Conservation (phyloP, 2,888 invertebrate species). For the Cacoxenus indagator region DNA sequence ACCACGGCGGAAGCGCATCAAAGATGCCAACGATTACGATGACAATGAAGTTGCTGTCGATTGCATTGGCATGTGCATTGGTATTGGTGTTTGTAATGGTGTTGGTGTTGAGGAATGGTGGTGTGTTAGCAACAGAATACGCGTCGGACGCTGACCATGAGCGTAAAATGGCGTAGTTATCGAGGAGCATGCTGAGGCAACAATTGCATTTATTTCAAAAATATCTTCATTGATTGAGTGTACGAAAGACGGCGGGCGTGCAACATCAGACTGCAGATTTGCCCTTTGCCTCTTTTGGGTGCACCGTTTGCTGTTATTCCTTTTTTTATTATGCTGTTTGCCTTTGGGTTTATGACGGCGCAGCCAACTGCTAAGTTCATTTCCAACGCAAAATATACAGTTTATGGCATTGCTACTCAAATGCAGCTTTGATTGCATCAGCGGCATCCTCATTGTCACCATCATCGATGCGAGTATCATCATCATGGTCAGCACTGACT, state of each 20-base stretch:
- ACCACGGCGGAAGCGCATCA: neutral
- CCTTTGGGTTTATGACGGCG: no score
- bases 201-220: conserved; percentile 19
- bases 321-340: neutral
- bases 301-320: neutral
- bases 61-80: neutral
- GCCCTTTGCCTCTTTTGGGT: neutral
- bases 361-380: no score
- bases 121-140: neutral
- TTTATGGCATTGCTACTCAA: neutral
- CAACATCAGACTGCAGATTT: no score
- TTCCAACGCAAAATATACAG: no score
- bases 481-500: neutral
- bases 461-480: neutral
- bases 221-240: conserved; percentile 15
- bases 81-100: neutral
- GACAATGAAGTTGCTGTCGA: neutral
- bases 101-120: neutral
- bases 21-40: neutral
- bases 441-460: neutral
- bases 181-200: neutral
- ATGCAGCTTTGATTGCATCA: neutral
- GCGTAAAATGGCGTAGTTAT: neutral
- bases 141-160: neutral
- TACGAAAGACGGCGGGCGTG: no score